Evolutionary conservation across 1,140 invertebrate species (phyloP).

Genomic region (Physella acuta): DNA sequence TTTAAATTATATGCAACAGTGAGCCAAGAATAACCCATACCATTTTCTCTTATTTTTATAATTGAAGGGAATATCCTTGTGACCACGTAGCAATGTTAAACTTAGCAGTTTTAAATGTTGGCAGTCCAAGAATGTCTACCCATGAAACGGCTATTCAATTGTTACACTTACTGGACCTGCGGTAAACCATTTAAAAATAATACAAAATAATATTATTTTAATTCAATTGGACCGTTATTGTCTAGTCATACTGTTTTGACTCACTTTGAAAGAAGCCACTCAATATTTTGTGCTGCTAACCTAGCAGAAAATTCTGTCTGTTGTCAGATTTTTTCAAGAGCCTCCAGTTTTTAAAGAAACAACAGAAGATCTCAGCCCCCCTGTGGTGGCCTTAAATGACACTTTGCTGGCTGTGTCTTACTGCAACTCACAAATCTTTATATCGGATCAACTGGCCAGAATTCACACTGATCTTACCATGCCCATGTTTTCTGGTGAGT

Average conservation of each 20-base stretch:
- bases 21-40: too few relatives aligned
- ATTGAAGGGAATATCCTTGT: conserved; percentile 91
- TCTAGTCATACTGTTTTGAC: too few relatives aligned
- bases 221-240: too few relatives aligned
- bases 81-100: conserved; percentile 98
- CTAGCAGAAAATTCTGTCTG: too few relatives aligned
- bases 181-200: too few relatives aligned
- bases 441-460: conserved; percentile 88
- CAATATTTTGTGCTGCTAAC: too few relatives aligned
- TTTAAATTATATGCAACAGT: too few relatives aligned
- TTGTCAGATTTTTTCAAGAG: conserved; percentile 79
- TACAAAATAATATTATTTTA: too few relatives aligned
- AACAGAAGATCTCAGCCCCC: conserved; percentile 40
- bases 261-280: too few relatives aligned
- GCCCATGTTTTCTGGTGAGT: conserved; percentile 94
- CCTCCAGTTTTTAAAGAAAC: conserved; percentile 43
- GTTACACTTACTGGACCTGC: conserved; percentile 82
- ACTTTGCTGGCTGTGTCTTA: conserved; percentile 82
- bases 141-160: conserved; percentile 92
- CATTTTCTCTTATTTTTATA: too few relatives aligned
- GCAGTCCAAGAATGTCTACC: conserved; percentile 85
- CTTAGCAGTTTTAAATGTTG: conserved; percentile 92
- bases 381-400: conserved; percentile 66
- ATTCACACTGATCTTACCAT: conserved; percentile 95
- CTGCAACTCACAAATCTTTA: conserved; percentile 86